phyloP scores from a whole-genome alignment of 1,140 invertebrate genomes.

The Drosophila setifemur region DNA sequence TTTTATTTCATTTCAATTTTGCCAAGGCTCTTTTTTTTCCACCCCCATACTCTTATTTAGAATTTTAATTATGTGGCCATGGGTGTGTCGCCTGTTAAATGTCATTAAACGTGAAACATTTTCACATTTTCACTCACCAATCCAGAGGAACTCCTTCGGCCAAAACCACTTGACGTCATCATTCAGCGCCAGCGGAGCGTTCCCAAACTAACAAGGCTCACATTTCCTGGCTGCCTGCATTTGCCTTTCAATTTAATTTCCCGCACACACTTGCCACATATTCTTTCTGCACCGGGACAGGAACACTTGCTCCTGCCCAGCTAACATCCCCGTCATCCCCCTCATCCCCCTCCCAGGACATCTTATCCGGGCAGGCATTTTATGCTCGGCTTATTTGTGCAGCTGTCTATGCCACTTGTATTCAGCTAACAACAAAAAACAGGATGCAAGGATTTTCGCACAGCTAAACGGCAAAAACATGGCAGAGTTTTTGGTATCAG shows the following conservation, averaged over 20 bases:
- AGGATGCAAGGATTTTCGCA: constrained; percentile 2
- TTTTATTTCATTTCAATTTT: constrained; percentile 20
- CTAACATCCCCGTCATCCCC: no score
- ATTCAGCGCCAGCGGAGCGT: constrained; percentile 64
- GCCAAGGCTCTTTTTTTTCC: constrained; percentile 5
- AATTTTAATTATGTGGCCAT: constrained; percentile 64
- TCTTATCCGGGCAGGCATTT: constrained; percentile 51
- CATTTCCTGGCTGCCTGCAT: constrained; percentile 47
- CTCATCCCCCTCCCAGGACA: constrained; percentile 14
- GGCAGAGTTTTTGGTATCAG: neutral
- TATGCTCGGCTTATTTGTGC: constrained; percentile 70
- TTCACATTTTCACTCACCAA: neutral
- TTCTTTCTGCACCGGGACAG: neutral
- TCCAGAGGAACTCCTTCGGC: neutral
- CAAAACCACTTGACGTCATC: constrained; percentile 30
- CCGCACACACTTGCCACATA: neutral
- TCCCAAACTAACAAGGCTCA: constrained; percentile 72
- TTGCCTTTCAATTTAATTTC: constrained; percentile 67
- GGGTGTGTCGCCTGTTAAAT: constrained; percentile 58
- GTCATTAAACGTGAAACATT: constrained; percentile 71
- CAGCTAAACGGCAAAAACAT: neutral
- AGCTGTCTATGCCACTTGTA: constrained; percentile 31
- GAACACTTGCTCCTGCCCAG: constrained; percentile 19
- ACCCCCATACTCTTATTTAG: constrained; percentile 48
- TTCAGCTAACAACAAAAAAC: neutral